Conservation (phyloP, 2,113 vertebrate genomes). For the Tinamus guttatus region DNA sequence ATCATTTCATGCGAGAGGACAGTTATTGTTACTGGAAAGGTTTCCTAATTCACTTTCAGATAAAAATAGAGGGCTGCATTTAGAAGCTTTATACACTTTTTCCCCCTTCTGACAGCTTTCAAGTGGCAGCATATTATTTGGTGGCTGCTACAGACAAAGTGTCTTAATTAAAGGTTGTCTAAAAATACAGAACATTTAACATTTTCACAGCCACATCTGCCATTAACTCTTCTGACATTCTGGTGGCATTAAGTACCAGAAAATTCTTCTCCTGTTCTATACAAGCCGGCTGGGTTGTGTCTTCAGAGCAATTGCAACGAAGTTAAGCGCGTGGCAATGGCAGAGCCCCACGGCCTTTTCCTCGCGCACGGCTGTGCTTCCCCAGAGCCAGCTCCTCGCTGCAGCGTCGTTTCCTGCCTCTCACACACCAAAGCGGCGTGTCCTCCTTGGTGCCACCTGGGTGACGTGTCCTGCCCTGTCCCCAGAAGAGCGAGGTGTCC, state of each 20-base stretch:
- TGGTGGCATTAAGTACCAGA: conserved; percentile 61
- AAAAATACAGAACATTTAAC: conserved; percentile 82
- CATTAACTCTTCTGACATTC: conserved; percentile 80
- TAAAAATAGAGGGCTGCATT: conserved; percentile 81
- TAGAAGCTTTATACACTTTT: conserved; percentile 79
- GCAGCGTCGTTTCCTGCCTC: too few relatives aligned
- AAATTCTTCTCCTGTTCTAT: conserved; percentile 32
- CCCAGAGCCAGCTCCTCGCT: background rate
- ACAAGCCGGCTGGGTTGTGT: background rate
- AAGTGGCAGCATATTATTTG: conserved; percentile 86
- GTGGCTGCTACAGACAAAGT: conserved; percentile 78
- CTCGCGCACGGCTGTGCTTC: background rate
- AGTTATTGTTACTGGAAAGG: conserved; percentile 69
- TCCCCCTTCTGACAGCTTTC: conserved; percentile 81
- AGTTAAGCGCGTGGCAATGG: background rate
- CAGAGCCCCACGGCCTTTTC: background rate
- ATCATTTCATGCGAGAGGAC: conserved; percentile 68
- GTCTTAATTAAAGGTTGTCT: conserved; percentile 88
- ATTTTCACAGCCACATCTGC: conserved; percentile 81
- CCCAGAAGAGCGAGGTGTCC: too few relatives aligned
- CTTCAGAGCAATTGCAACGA: background rate
- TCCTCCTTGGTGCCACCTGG: too few relatives aligned
- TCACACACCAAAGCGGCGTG: too few relatives aligned
- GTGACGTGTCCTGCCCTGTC: too few relatives aligned
- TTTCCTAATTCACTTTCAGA: conserved; percentile 76